phyloP scores from a whole-genome alignment of 2,888 invertebrate species.

The Oscheius myriophilus region DNA sequence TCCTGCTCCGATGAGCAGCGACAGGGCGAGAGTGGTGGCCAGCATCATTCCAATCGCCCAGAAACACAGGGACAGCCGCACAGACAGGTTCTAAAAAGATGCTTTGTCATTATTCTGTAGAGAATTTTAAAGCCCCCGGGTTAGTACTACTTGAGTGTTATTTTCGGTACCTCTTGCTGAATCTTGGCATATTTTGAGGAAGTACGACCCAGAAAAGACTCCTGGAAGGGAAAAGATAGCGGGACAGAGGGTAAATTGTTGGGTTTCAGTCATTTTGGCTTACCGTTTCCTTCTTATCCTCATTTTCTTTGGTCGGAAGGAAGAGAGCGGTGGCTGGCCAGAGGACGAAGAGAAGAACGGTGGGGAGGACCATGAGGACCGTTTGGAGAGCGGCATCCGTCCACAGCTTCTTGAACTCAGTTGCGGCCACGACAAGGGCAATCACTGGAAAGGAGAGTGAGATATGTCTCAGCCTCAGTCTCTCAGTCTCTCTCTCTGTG shows the following conservation, averaged over 20 bases:
- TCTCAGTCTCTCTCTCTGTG: too few species aligned
- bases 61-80: constrained; percentile 36
- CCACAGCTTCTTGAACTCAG: constrained; percentile 48
- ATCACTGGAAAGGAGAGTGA: constrained; percentile 29
- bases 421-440: constrained; percentile 47
- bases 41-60: constrained; percentile 45
- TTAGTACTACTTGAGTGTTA: not conserved
- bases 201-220: constrained; percentile 20
- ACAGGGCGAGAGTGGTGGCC: constrained; percentile 38
- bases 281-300: constrained; percentile 26
- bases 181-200: constrained; percentile 11
- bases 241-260: too few species aligned
- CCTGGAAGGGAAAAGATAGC: not conserved
- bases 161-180: constrained; percentile 11
- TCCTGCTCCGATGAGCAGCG: constrained; percentile 43
- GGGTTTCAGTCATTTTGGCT: not conserved
- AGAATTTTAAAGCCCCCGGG: not conserved
- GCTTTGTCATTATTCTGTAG: not conserved
- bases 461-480: too few species aligned
- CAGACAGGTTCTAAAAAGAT: constrained; percentile 38
- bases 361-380: constrained; percentile 37
- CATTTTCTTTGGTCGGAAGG: constrained; percentile 26
- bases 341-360: constrained; percentile 33
- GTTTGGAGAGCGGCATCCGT: constrained; percentile 45
- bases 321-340: constrained; percentile 28